Evolutionary conservation across 2,888 invertebrate species (phyloP).

Genomic region (Brenthis ino): DNA sequence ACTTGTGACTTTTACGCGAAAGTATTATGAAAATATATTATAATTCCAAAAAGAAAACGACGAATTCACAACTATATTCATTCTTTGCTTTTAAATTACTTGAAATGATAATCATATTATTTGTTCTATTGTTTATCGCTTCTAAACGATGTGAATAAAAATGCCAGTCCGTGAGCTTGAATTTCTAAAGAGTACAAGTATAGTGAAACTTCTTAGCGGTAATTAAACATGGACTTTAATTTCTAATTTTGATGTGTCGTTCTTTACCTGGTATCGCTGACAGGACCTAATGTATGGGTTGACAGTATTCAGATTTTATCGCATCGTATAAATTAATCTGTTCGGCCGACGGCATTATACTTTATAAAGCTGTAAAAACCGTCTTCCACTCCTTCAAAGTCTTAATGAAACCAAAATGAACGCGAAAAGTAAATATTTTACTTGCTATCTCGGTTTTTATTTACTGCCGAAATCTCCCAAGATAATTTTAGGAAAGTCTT

Average conservation of each 20-base stretch:
- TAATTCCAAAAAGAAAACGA: background rate
- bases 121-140: too few species aligned
- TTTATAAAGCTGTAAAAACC: slow-evolving; percentile 39
- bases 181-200: too few species aligned
- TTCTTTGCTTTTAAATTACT: too few species aligned
- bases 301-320: slow-evolving; percentile 37
- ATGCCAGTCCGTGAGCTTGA: too few species aligned
- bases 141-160: too few species aligned
- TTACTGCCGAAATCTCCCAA: slow-evolving; percentile 1
- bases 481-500: background rate
- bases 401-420: slow-evolving; percentile 33
- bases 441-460: slow-evolving; percentile 12
- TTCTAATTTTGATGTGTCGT: slow-evolving; percentile 20
- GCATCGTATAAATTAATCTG: slow-evolving; percentile 40
- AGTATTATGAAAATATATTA: background rate
- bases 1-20: background rate
- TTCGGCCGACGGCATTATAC: slow-evolving; percentile 32
- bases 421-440: slow-evolving; percentile 25
- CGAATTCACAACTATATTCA: too few species aligned
- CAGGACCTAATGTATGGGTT: slow-evolving; percentile 33
- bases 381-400: slow-evolving; percentile 33
- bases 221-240: background rate
- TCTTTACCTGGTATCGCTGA: slow-evolving; percentile 27
- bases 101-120: too few species aligned
- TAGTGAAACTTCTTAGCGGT: background rate